Base-by-base conservation (phyloP, 2,113 vertebrate genomes). In the Sinocyclocheilus maitianheensis region DNA sequence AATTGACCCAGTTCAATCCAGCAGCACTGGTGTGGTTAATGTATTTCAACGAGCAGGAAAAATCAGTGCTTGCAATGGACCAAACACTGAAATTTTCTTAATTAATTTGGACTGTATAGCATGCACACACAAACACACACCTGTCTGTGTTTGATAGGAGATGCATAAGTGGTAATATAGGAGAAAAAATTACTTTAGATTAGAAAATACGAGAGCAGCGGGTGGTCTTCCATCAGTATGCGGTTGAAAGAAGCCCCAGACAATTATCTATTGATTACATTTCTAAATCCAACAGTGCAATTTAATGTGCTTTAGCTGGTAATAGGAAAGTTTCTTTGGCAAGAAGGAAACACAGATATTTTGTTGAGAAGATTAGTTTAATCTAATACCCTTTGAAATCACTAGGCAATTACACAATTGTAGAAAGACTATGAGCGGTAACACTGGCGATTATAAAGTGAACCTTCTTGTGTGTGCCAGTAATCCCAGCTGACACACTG, bases 201-300 rank as follows among this genome's bases (percentile, higher is more conserved):
- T 48, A 51, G 79, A 67, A 81, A 67, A 81, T 67, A 65, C 62
- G 48, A 81, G 30, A 81, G 62, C 79, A 48, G 62, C 62, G 22
- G 60, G 79, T 67, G 62, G 79, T 67, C 62, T 46, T 24, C 43
- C 74, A 81, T 81, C 79, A 81, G 79, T 20, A 67, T 81, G 79
- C 79, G 43, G n/a, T 51, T 65, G 43, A 81, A 67, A 81, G 43
- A 51, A 81, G 62, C 79, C 79, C 60, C 40, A 81, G 60, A 81
- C 79, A 81, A 81, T 81, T 81, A 81, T 81, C 79, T 81, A 81
- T 81, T 81, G 79, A 81, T 81, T 81, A 81, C 79, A 67, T 81
- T 81, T 81, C 40, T 81, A 67, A 81, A 81, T 81, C 79, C 79
- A 81, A 81, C 79, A 81, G 79, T 65, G 79, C 43, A 30, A 48